A percentile compares a stretch with the other conserved stretches of the same genome.
phyloP scores from a whole-genome alignment of 2,888 invertebrate genomes.

The Dermolepida albohirtum region DNA sequence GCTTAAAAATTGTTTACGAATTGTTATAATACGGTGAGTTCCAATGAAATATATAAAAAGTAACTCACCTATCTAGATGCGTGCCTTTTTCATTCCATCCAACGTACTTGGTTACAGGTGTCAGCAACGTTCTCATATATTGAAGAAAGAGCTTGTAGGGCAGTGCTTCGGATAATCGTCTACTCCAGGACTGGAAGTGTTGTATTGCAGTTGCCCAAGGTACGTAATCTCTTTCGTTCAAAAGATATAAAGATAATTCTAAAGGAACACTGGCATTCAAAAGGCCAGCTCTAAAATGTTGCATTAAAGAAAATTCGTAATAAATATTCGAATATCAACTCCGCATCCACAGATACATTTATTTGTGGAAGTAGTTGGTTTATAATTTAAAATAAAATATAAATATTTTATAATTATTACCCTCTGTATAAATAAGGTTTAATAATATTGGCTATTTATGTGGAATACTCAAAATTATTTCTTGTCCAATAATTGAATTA shows the following conservation, averaged over 20 bases:
- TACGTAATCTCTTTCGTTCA: slow-evolving; percentile 80
- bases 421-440: too few species aligned
- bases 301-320: too few species aligned
- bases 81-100: slow-evolving; percentile 75
- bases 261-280: slow-evolving; percentile 74
- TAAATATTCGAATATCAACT: too few species aligned
- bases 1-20: too few species aligned
- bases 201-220: slow-evolving; percentile 86
- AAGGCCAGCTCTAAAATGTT: slow-evolving; percentile 69
- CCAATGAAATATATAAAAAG: not conserved
- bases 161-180: slow-evolving; percentile 77
- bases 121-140: slow-evolving; percentile 70
- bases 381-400: too few species aligned
- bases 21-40: too few species aligned
- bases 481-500: too few species aligned
- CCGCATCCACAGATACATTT: too few species aligned
- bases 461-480: too few species aligned
- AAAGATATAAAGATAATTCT: slow-evolving; percentile 74
- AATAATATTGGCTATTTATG: too few species aligned
- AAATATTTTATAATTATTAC: too few species aligned
- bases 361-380: too few species aligned
- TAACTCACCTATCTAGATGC: slow-evolving; percentile 72
- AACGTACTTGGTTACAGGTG: slow-evolving; percentile 70
- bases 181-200: slow-evolving; percentile 80
- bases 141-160: slow-evolving; percentile 76